A percentile compares a stretch with the other conserved stretches of the same genome.
Conservation (phyloP, 2,797 vertebrate species). For the Chloroceryle amazona region DNA sequence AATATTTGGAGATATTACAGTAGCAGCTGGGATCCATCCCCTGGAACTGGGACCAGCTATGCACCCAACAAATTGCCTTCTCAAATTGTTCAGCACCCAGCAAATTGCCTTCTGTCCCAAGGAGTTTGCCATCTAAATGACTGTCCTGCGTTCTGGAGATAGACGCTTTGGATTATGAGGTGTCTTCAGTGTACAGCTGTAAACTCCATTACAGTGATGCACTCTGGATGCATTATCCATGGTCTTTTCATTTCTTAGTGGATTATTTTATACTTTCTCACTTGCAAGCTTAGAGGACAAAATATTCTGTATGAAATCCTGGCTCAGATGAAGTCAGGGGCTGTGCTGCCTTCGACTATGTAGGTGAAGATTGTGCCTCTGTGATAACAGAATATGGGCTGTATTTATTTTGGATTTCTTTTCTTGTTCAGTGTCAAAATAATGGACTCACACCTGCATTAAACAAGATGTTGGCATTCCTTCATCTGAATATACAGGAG, state of each 20-base stretch:
- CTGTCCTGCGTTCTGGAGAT: not conserved
- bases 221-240: not conserved
- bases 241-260: not conserved
- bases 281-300: not conserved
- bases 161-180: not conserved
- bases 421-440: not conserved
- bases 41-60: not conserved
- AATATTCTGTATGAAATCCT: not conserved
- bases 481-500: not conserved
- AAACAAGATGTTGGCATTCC: not conserved
- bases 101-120: not conserved
- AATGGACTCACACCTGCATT: not conserved
- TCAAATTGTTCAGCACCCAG: not conserved
- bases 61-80: not conserved
- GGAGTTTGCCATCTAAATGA: fast-evolving
- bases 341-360: not conserved
- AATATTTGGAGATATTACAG: not conserved
- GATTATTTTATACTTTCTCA: not conserved
- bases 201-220: not conserved
- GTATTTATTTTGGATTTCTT: not conserved
- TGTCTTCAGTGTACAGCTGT: not conserved
- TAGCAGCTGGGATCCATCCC: not conserved
- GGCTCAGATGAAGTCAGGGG: not conserved
- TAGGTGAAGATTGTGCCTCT: not conserved
- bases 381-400: not conserved